Base-by-base conservation (phyloP, 2,797 vertebrate species). In the Eulemur rubriventer region DNA sequence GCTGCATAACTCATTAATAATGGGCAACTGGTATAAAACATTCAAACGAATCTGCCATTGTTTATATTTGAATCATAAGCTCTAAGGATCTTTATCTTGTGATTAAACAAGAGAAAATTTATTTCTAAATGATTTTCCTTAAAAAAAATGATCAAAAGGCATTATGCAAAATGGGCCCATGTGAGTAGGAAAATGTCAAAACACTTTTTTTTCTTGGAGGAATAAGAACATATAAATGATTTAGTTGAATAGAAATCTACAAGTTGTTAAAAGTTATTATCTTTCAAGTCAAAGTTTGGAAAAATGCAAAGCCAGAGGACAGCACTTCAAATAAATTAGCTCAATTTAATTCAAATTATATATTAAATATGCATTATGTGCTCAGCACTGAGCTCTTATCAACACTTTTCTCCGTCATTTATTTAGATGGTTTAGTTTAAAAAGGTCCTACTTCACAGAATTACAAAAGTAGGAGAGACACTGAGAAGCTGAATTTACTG, bases 41-140 rank as follows among this genome's bases (percentile, higher is more conserved):
- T 48, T 67, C 26, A 96, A 50, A 76, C 9, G 24, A 33, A 2
- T 93, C 84, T 96, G 72, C 20, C 89, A 67, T 86, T 95, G 35
- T 94, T 97, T 97, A 30, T 90, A 88, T 61, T 96, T 94, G 67
- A 96, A 92, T 76, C 13, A 57, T 92, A 5, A 93, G 69, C 80
- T 80, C 78, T 81, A 90, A 69, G 73, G 26, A 75, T 96, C 33
- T 30, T 84, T 18, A 26, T 94, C 73, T 63, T 86, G 0, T 96
- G 41, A 97, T 95, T 97, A 96, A 98, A 88, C 75, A 94, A 30
- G 59, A 93, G 73, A 82, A 82, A 94, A 89, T 93, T 67, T 18
- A 93, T 95, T 97, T 92, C 82, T 87, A 97, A 97, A 95, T 91
- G 46, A 0, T 81, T 17, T 38, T 97, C 79, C 89, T 89, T 80